Evolutionary conservation across 2,113 vertebrate species (phyloP).

Genomic region (Lutjanus erythropterus): DNA sequence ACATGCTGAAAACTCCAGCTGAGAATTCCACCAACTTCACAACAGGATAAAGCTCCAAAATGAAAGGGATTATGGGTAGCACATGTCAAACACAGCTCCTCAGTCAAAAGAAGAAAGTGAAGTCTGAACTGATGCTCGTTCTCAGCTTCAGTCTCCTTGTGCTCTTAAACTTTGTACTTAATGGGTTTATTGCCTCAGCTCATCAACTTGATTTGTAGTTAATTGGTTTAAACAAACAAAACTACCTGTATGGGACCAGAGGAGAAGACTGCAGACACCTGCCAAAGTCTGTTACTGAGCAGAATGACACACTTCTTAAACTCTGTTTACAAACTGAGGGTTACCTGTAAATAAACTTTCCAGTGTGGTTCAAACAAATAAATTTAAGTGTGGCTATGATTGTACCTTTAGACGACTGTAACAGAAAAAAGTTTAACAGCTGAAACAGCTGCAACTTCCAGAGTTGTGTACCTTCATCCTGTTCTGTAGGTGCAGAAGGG

Average conservation of each 20-base stretch:
- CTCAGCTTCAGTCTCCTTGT: slow-evolving; percentile 2
- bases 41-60: not conserved
- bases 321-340: not conserved
- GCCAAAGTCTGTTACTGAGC: not conserved
- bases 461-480: slow-evolving; percentile 74
- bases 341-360: not conserved
- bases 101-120: not conserved
- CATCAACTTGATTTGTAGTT: slow-evolving; percentile 20
- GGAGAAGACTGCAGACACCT: not conserved
- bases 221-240: slow-evolving; percentile 24
- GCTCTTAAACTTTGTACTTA: slow-evolving; percentile 20
- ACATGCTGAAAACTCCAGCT: not conserved
- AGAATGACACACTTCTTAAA: not conserved
- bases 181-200: slow-evolving; percentile 25
- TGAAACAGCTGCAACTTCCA: not conserved
- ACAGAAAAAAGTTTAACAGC: not conserved
- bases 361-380: not conserved
- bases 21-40: not conserved
- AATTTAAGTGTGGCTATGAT: not conserved
- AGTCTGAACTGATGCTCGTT: slow-evolving; percentile 8
- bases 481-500: slow-evolving; percentile 65
- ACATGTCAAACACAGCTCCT: not conserved
- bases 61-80: slow-evolving; percentile 3
- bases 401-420: not conserved
- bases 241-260: not conserved